Conservation (phyloP, 2,888 invertebrate genomes). For the Elmis aenea region DNA sequence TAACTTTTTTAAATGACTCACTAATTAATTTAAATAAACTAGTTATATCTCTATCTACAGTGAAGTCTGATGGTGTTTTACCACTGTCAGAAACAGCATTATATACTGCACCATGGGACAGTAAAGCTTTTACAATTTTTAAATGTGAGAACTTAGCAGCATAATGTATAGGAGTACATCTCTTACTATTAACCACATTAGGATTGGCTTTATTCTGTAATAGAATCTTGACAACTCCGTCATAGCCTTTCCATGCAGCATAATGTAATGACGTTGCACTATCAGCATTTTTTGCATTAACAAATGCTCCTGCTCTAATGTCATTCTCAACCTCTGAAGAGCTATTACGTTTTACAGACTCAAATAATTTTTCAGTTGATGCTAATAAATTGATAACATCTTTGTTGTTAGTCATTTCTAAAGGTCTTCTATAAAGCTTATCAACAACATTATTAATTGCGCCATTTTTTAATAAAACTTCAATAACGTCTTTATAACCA, state of each 20-base stretch:
- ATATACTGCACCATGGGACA: conserved; percentile 20
- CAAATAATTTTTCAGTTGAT: too few relatives aligned
- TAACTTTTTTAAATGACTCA: too few relatives aligned
- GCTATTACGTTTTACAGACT: too few relatives aligned
- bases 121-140: conserved; percentile 16
- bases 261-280: conserved; percentile 27
- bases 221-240: conserved; percentile 18
- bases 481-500: conserved; percentile 24
- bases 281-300: conserved; percentile 7
- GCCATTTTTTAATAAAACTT: conserved; percentile 11
- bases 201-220: too few relatives aligned
- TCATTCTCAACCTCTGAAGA: too few relatives aligned
- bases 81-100: conserved; percentile 14
- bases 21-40: too few relatives aligned
- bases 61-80: too few relatives aligned
- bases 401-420: conserved; percentile 15
- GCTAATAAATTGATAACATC: too few relatives aligned
- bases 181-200: conserved; percentile 9
- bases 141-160: too few relatives aligned
- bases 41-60: too few relatives aligned
- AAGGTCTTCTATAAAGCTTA: conserved; percentile 8
- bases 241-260: conserved; percentile 26
- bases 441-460: conserved; percentile 9
- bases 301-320: conserved; percentile 7
- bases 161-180: conserved; percentile 5